Evolutionary conservation across 2,797 vertebrate genomes (phyloP).

Genomic region (Sylvilagus floridanus): DNA sequence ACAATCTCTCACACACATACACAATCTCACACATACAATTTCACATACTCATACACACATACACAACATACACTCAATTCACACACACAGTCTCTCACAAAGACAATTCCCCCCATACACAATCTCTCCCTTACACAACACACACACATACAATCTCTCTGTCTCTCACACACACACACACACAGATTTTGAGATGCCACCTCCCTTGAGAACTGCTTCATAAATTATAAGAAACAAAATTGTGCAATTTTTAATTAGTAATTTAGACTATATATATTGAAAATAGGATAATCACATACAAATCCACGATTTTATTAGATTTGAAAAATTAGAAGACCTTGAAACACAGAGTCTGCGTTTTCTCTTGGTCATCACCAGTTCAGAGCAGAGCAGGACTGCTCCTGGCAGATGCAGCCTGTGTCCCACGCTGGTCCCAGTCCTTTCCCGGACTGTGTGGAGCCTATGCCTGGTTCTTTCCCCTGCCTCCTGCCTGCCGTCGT

Average conservation of each 20-base stretch:
- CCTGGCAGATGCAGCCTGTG: neutral
- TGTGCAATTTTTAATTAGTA: neutral
- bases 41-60: too few relatives aligned
- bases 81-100: too few relatives aligned
- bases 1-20: too few relatives aligned
- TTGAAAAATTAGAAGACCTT: conserved; percentile 6
- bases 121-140: too few relatives aligned
- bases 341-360: neutral
- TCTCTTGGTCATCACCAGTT: neutral
- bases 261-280: neutral
- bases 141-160: neutral
- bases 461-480: too few relatives aligned
- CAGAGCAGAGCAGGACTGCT: neutral
- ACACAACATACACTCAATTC: too few relatives aligned
- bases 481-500: neutral
- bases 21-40: too few relatives aligned
- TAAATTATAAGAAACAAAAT: conserved; percentile 7
- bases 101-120: too few relatives aligned
- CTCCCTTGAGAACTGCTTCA: neutral
- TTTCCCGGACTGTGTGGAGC: neutral
- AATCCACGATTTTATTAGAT: neutral
- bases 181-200: neutral
- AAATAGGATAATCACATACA: neutral
- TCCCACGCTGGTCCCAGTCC: neutral
- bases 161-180: neutral